Conservation (phyloP, 2,113 vertebrate genomes). For the Sminthopsis crassicaudata region DNA sequence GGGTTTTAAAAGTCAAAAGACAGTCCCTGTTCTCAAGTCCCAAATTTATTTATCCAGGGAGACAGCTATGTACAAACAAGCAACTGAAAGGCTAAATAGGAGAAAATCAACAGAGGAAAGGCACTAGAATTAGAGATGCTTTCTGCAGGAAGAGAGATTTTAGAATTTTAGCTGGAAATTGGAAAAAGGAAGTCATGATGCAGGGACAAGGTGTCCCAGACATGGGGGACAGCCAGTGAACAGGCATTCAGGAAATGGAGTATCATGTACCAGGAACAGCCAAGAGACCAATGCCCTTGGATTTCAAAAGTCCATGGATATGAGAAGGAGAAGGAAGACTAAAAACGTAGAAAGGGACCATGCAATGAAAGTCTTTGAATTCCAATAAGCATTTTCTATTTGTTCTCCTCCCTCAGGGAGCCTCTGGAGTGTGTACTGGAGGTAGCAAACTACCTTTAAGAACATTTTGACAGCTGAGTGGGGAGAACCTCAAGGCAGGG, state of each 20-base stretch:
- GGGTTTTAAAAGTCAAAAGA: background rate
- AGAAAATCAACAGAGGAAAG: background rate
- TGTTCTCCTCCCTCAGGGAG: background rate
- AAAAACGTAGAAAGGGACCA: background rate
- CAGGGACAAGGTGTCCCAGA: too few species aligned
- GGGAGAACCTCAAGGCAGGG: background rate
- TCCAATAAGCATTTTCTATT: background rate
- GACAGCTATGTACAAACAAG: background rate
- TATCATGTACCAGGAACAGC: background rate
- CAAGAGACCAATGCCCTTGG: background rate
- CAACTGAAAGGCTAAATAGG: background rate
- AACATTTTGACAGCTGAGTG: background rate
- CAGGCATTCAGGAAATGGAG: background rate
- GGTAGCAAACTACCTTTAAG: background rate
- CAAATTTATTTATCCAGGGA: background rate
- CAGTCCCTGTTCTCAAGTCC: background rate
- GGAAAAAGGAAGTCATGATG: background rate
- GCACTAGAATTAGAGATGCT: background rate
- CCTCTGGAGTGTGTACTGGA: background rate
- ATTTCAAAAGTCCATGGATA: background rate
- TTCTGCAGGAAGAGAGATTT: background rate
- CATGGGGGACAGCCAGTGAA: background rate
- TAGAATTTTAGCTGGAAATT: background rate
- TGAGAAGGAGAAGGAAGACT: background rate
- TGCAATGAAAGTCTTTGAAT: background rate